Evolutionary conservation across 1,140 invertebrate genomes (phyloP), one percentile per base, ranked within the genome.

Genomic region (Microplitis mediator): DNA sequence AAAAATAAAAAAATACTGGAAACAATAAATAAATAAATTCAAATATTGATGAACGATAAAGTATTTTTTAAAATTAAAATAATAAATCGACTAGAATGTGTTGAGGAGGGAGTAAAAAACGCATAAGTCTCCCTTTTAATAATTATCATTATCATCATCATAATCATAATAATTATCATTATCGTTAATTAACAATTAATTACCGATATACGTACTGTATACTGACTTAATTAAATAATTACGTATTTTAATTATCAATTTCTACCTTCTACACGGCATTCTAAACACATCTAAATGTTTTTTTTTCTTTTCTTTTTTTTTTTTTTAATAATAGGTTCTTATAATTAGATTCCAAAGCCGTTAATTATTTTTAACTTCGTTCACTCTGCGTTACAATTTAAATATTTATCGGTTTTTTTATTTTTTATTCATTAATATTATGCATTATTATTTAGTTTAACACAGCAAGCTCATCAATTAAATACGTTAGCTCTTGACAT

Each of bases 341-440:
- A 72, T 56, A 75, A 75, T 72, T 68, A 71, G 68, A 75, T 52
- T 62, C 58, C 54, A 71, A 68, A 74, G 69, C 64, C 65, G 71
- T 52, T 31, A 63, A 35, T 14, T 45, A 67, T 72, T 31, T 65
- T 72, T 69, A 51, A 34, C 11, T n/a, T 70, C 23, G 67, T 14
- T 60, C 39, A 51, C 67, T 69, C 67, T 45, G 54, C 67, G 16
- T 31, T 60, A 45, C 5, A 45, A 16, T 60, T 31, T 39, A 36
- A 39, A 36, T 68, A 52, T 52, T 23, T 34, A 61, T 13, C 13
- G 4, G 4, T 61, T 31, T 32, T 32, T 16, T 61, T 13, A 32
- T 9, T 61, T 13, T 61, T 13, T 8, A 32, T 61, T 34, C 0
- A 56, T 66, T 61, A 52, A 23, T 23, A 23, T 23, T 45, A 11